A percentile compares a stretch with the other conserved stretches of the same genome.
Evolutionary conservation across 2,797 vertebrate species (phyloP).

Genomic region (Melanotaenia parkinsoni): DNA sequence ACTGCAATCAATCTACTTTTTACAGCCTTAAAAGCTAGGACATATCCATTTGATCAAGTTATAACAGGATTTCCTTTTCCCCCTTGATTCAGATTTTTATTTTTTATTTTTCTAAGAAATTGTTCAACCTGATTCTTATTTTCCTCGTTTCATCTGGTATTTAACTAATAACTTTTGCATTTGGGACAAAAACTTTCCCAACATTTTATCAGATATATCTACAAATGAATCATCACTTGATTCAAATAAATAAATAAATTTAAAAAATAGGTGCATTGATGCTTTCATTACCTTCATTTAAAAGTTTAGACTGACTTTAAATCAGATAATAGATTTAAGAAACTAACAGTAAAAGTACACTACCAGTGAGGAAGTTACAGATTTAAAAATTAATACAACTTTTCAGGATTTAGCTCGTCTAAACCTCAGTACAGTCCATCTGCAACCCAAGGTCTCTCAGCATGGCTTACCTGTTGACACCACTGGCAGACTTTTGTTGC

Average conservation of each 20-base stretch:
- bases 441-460: neutral
- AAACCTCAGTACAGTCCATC: neutral
- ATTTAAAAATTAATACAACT: neutral
- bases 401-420: neutral
- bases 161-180: neutral
- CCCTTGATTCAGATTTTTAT: neutral
- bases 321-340: neutral
- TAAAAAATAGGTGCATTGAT: no score
- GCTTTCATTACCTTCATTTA: neutral
- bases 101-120: neutral
- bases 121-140: neutral
- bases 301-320: conserved; percentile 3
- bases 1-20: neutral
- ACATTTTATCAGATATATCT: no score
- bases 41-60: neutral
- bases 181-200: neutral
- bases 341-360: neutral
- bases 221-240: neutral
- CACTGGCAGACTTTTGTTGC: conserved; percentile 30
- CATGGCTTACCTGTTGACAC: conserved; percentile 69
- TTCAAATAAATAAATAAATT: neutral
- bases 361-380: conserved; percentile 6
- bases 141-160: neutral
- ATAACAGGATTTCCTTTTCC: neutral
- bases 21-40: neutral